Evolutionary conservation across 2,888 invertebrate genomes (phyloP), one percentile per base, ranked within the genome.

Genomic region (Athalia circularis): DNA sequence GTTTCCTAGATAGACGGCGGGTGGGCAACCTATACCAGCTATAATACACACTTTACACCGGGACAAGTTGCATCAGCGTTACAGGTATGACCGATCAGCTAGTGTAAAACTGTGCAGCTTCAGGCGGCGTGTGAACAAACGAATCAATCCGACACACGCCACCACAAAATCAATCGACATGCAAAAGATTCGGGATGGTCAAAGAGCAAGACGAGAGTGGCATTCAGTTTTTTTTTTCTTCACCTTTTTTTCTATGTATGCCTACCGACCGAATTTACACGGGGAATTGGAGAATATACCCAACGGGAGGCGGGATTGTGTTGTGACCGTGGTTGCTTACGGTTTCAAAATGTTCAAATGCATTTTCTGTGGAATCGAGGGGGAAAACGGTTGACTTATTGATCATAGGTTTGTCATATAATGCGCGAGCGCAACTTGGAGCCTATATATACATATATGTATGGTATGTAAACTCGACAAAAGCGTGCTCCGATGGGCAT

Each of bases 141-240:
- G 62, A 64, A 76, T 64, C 77, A 61, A 77, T 77, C 70, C 70
- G 68, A 59, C 68, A 77, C 68, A 70, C 70, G 45, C 61, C 54
- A 59, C 77, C 77, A 77, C 67, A 61, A 77, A 77, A 77, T 70
- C 77, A 70, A 77, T 77, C 70, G 47, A 48, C 67, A 52, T 68
- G 77, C 67, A 59, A 48, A 29, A 67, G 68, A 68, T 77, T 77
- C 48, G 77, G 48, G 59, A 59, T 59, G 77, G 68, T 57, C 68
- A 61, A 61, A 61, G 68, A 57, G 65, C 65, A 65, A 7, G 9
- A 15, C 52, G 50, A 29, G 15, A 8, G 13, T 29, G 62, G 45
- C 45, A n/a, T 11, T 7, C 15, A 3, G 57, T 11, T 59, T 59
- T 13, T 11, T 45, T n/a, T 54, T 0, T 45, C 54, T n/a, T n/a